phyloP scores from a whole-genome alignment of 2,888 invertebrate species.

The Cryptocephalus primarius region DNA sequence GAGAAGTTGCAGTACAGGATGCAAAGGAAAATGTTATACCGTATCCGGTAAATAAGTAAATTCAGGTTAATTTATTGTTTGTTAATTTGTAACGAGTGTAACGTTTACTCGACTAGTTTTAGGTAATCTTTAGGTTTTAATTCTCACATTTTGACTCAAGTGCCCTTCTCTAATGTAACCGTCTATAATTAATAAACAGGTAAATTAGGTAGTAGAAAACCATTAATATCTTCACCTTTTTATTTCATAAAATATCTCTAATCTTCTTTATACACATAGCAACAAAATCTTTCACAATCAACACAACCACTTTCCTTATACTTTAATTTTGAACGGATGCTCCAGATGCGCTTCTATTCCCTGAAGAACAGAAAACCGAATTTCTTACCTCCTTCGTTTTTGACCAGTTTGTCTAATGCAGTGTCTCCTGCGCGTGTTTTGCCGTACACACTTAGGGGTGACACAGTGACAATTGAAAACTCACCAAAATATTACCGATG shows the following conservation, averaged over 20 bases:
- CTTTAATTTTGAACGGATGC: slow-evolving; percentile 55
- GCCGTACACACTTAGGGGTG: too few relatives aligned
- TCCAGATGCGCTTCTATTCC: slow-evolving; percentile 57
- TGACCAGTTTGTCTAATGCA: slow-evolving; percentile 46
- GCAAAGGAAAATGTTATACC: slow-evolving; percentile 93
- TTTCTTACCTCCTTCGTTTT: slow-evolving; percentile 51
- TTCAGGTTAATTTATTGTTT: neutral
- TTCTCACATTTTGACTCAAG: neutral
- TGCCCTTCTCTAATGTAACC: neutral
- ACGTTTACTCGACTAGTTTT: neutral
- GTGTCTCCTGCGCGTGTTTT: too few relatives aligned
- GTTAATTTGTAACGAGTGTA: neutral
- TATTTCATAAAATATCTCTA: too few relatives aligned
- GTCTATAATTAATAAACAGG: neutral
- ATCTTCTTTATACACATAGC: neutral
- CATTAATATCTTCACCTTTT: too few relatives aligned
- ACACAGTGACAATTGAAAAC: too few relatives aligned
- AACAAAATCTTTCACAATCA: too few relatives aligned
- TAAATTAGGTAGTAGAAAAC: too few relatives aligned
- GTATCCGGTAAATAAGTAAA: slow-evolving; percentile 55
- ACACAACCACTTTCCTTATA: slow-evolving; percentile 2
- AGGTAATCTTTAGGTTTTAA: neutral
- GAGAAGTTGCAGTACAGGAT: slow-evolving; percentile 94
- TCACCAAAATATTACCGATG: too few relatives aligned
- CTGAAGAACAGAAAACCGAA: slow-evolving; percentile 58